phyloP scores from a whole-genome alignment of 2,797 vertebrate genomes.

The Hirundo rustica region DNA sequence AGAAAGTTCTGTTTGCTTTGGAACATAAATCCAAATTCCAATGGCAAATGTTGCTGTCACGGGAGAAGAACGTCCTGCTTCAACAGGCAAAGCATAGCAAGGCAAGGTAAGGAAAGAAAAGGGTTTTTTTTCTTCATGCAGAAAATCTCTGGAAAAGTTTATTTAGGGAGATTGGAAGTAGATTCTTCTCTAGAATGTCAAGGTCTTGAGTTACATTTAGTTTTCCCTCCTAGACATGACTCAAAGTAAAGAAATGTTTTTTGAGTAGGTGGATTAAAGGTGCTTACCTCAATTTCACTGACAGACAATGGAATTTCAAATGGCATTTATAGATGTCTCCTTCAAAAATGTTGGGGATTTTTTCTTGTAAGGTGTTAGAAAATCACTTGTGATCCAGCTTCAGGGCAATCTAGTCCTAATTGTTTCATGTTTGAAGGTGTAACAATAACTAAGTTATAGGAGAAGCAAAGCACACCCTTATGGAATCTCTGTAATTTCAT shows the following conservation, averaged over 20 bases:
- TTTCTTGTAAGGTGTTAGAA: not conserved
- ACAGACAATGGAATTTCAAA: not conserved
- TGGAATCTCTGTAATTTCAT: not conserved
- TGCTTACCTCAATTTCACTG: not conserved
- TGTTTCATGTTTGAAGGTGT: not conserved
- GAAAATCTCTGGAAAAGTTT: not conserved
- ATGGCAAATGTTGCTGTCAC: not conserved
- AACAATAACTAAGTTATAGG: not conserved
- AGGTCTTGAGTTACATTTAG: not conserved
- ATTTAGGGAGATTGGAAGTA: not conserved
- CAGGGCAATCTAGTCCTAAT: not conserved
- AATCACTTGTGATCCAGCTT: not conserved
- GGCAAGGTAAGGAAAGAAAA: not conserved
- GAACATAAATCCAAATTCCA: not conserved
- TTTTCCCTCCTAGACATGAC: not conserved
- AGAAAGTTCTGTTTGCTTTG: not conserved
- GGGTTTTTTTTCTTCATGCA: not conserved
- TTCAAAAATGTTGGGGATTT: rapidly evolving
- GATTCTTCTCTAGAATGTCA: not conserved
- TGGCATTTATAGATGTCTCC: not conserved
- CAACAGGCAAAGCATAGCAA: not conserved
- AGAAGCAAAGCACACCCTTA: not conserved
- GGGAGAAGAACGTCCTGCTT: not conserved
- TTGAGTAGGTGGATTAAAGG: not conserved
- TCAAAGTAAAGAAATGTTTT: not conserved